A percentile compares a stretch with the other conserved stretches of the same genome.
Conservation (phyloP, 2,113 vertebrate species). For the Aleadryas rufinucha region DNA sequence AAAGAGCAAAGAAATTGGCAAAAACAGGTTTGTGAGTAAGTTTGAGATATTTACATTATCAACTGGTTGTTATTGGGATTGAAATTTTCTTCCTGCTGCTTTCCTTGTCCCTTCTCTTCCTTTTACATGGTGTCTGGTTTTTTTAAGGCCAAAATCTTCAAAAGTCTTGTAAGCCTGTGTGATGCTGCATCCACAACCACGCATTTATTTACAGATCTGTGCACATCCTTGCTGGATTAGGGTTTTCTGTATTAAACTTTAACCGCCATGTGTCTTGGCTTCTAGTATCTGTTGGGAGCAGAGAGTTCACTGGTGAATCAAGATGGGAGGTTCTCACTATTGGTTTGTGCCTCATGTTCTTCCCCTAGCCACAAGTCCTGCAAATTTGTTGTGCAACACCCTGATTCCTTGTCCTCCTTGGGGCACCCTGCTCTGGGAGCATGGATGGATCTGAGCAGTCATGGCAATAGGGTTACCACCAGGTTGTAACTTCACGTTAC, state of each 20-base stretch:
- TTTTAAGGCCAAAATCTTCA: not conserved
- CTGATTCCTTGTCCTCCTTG: not conserved
- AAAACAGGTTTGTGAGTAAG: not conserved
- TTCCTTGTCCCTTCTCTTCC: not conserved
- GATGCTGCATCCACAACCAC: not conserved
- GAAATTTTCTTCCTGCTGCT: not conserved
- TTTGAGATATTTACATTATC: not conserved
- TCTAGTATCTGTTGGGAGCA: not conserved
- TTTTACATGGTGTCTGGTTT: not conserved
- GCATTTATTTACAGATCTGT: not conserved
- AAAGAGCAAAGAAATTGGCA: conserved; percentile 10
- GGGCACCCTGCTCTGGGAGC: not conserved
- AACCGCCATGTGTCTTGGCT: not conserved
- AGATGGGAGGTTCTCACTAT: not conserved
- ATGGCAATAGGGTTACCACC: not conserved
- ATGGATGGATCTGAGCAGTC: not conserved
- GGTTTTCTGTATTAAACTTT: not conserved
- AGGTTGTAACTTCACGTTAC: not conserved
- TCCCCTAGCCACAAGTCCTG: not conserved
- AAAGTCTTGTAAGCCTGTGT: not conserved
- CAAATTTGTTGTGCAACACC: not conserved
- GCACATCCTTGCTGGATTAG: not conserved
- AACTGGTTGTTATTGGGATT: not conserved
- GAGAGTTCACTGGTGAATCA: not conserved
- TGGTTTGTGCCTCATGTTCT: accelerated